Base-by-base conservation (phyloP, 2,113 vertebrate genomes). In the Heterotis niloticus region DNA sequence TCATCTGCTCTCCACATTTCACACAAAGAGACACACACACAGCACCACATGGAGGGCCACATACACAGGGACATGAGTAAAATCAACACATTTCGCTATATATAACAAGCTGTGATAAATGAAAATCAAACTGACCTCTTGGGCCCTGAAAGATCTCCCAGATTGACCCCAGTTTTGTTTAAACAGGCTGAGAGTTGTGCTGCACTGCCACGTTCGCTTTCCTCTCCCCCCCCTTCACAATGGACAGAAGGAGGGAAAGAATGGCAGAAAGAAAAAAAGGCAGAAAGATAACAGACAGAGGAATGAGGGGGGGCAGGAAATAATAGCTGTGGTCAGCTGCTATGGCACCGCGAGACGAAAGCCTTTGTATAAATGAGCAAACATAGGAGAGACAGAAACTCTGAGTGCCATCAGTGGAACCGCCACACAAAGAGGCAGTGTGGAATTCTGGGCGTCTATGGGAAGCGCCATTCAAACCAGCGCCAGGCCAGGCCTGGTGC, bases 341-440 rank as follows among this genome's bases (percentile, higher is more conserved):
- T 54, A 24, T 24, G 34, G 67, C 80, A 65, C n/a, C 52, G 60
- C 59, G 75, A 60, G 80, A 84, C 59, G 26, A n/a, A 73, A 16
- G 23, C 54, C 4, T 13, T 54, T 56, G 52, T 52, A 23, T 57
- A 54, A n/a, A 73, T 73, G 12, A 26, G n/a, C 83, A 81, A 78
- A 78, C 7, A 18, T 13, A 81, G 13, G 20, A n/a, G 14, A 11
- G 18, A 83, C 24, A 74, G 64, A 54, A 82, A 70, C 81, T 5
- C 11, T 12, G 78, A 85, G 83, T 84, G 18, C 65, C 52, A 64
- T 84, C 84, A 85, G 51, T 88, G 70, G 86, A 82, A 51, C 14
- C 26, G 62, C 23, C 34, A 83, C 70, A 91, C 89, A 92, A 91
- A 92, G 88, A 82, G 80, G 81, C 85, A 89, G 85, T 92, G 89